Base-by-base conservation (phyloP, 64 coral and sea anemone species). In the Stylophora pistillata region DNA sequence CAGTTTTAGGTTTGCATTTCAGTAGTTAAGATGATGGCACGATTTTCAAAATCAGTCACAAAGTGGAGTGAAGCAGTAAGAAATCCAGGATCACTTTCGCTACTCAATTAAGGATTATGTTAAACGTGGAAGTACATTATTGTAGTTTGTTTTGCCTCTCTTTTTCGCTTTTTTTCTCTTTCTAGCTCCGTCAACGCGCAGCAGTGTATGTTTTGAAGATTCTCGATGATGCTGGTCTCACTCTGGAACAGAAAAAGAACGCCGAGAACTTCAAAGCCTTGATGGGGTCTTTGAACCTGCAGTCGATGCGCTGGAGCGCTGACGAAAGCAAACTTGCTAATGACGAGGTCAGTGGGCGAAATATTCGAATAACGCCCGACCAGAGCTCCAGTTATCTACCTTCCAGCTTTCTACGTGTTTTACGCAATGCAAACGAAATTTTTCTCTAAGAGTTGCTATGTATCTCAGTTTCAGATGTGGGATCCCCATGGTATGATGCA, bases 401-500 rank as follows among this genome's bases (percentile, higher is more conserved):
- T 47, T 7, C 37, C 37, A 7, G 37, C 37, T 47, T 7, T 47
- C 37, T 0, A 47, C 37, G 37, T 7, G 37, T 47, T 47, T 47
- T 47, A 1, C 37, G 0, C 37, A 47, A 47, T 47, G 3, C 7
- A 47, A 47, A 47, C 0, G 37, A 4, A 0, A 47, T 47, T 47
- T 0, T 47, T 47, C 0, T 47, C 37, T 47, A 47, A 47, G 37
- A 77, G 74, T 77, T 15, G 32, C 14, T 56, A 4, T 56, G 9
- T 32, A 58, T 70, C 84, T 13, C 30, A 93, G 90, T 56, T 69
- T 21, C 91, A 90, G 71, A 55, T 41, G 30, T 96, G 95, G 95
- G 95, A 96, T 60, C 77, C 92, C 15, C 56, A 91, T 14, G 89
- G 86, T 31, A 90, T 96, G 30, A 72, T 96, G 66, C 85, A 93